phyloP scores from a whole-genome alignment of 2,113 vertebrate species.

The Dicrurus megarhynchus region DNA sequence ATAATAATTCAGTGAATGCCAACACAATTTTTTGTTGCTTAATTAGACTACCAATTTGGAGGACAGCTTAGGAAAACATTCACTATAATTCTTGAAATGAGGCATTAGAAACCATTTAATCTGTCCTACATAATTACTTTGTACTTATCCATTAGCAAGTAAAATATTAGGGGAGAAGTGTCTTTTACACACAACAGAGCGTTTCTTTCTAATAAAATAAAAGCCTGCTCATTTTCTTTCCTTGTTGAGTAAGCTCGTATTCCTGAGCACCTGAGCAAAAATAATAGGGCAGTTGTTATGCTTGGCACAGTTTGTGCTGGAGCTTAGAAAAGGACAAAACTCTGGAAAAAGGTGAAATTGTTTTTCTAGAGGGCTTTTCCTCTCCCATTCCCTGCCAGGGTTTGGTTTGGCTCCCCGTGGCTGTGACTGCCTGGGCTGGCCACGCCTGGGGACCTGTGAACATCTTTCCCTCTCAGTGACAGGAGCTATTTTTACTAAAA shows the following conservation, averaged over 20 bases:
- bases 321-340: neutral
- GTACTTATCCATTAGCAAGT: neutral
- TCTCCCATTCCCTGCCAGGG: fast-evolving
- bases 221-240: neutral
- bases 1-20: neutral
- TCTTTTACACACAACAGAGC: neutral
- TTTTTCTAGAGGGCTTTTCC: neutral
- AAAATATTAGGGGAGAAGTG: neutral
- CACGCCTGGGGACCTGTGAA: neutral
- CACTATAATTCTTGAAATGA: neutral
- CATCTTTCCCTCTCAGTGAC: neutral
- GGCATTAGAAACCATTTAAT: neutral
- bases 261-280: neutral
- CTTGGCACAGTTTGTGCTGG: neutral
- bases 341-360: neutral
- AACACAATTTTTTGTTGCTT: neutral
- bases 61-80: conserved; percentile 3
- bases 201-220: neutral
- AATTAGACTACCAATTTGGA: conserved; percentile 7
- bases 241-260: neutral
- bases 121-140: neutral
- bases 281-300: neutral
- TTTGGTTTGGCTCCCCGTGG: neutral
- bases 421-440: neutral
- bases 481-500: neutral